These are phyloP conservation scores for Magallana angulata DNA, from an alignment of 1,140 invertebrate genomes.

Conservation along the genomic window DNA sequence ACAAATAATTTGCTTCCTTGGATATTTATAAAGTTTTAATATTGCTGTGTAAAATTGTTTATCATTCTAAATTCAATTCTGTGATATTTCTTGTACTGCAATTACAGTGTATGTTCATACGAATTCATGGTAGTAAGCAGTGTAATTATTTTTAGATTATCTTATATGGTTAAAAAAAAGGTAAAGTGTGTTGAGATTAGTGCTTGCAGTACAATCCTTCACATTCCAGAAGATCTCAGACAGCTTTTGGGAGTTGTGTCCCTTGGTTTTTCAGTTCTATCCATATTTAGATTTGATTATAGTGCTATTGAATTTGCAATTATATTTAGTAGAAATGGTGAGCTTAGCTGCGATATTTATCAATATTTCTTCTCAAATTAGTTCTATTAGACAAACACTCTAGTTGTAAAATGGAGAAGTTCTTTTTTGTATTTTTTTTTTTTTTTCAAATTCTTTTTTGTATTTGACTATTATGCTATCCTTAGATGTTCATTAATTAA, in stretches of 20 bases:
- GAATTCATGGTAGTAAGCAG: background rate
- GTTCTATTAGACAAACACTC: background rate
- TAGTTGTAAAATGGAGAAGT: no score
- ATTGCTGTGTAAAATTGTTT: no score
- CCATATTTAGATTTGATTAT: background rate
- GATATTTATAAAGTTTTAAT: no score
- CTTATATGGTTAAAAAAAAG: conserved; percentile 26
- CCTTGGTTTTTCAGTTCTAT: background rate
- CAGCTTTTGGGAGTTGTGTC: conserved; percentile 30
- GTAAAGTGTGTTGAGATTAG: conserved; percentile 23
- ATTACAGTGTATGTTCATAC: background rate
- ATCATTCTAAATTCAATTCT: no score
- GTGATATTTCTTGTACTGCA: no score
- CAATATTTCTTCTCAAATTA: background rate
- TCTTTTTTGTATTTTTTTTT: no score
- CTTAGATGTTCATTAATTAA: no score
- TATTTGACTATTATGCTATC: no score
- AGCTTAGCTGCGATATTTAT: background rate
- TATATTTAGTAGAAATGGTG: background rate
- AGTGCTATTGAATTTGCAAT: background rate
- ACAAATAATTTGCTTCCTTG: no score
- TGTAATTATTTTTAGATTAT: conserved; percentile 33
- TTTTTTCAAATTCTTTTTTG: no score
- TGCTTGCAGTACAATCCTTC: background rate
- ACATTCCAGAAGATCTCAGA: conserved; percentile 3